Conservation (phyloP, 2,888 invertebrate genomes). For the Calliopum simillimum region DNA sequence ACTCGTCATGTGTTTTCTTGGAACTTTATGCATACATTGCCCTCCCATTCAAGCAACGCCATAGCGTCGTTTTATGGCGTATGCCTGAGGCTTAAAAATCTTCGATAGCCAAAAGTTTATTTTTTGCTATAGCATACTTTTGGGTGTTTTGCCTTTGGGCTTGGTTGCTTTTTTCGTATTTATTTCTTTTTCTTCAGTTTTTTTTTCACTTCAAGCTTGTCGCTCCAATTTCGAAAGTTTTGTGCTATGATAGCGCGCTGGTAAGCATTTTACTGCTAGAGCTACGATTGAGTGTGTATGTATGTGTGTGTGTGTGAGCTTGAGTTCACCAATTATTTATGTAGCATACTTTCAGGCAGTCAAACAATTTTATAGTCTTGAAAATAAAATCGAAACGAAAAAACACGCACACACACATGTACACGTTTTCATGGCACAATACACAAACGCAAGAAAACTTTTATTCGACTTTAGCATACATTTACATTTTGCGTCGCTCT, state of each 20-base stretch:
- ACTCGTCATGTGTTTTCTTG: no score
- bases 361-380: slow-evolving; percentile 26
- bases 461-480: slow-evolving; percentile 16
- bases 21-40: no score
- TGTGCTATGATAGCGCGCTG: background rate
- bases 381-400: background rate
- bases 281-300: background rate
- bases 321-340: slow-evolving; percentile 24
- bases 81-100: background rate
- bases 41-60: no score
- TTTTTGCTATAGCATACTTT: slow-evolving; percentile 26
- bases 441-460: slow-evolving; percentile 17
- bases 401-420: background rate
- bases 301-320: background rate
- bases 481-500: background rate
- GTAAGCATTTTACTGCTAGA: background rate
- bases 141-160: slow-evolving; percentile 1
- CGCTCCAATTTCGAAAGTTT: background rate
- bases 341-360: slow-evolving; percentile 33
- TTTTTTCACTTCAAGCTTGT: background rate
- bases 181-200: background rate
- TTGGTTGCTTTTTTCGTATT: background rate
- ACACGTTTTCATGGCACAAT: background rate
- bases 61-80: no score
- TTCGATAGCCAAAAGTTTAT: slow-evolving; percentile 16